phyloP scores from a whole-genome alignment of 2,113 vertebrate genomes.

The Aplodontia rufa region DNA sequence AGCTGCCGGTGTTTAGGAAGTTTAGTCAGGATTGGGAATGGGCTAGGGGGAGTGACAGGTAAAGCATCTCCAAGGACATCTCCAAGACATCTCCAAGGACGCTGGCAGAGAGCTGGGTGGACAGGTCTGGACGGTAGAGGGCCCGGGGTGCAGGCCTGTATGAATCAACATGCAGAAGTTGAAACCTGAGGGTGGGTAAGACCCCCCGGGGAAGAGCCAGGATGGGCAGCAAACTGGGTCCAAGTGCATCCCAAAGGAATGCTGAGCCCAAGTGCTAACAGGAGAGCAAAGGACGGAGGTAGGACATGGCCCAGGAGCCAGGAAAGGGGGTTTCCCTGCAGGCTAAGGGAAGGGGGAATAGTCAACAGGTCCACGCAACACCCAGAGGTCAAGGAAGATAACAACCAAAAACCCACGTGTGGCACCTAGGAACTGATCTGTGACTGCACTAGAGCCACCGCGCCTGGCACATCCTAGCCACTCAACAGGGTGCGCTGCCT shows the following conservation, averaged over 20 bases:
- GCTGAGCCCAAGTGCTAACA: neutral
- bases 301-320: neutral
- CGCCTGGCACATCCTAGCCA: fast-evolving
- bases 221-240: neutral
- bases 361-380: neutral
- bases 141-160: fast-evolving
- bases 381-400: neutral
- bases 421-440: neutral
- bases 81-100: fast-evolving
- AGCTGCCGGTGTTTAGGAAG: neutral
- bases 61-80: fast-evolving
- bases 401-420: neutral
- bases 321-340: too few relatives aligned
- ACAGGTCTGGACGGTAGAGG: fast-evolving
- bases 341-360: neutral
- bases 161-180: fast-evolving
- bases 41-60: fast-evolving
- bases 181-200: neutral
- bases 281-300: neutral
- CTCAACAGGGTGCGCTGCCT: neutral
- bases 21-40: neutral
- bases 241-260: neutral
- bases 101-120: neutral
- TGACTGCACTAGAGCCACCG: neutral
- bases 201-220: neutral